Base-by-base conservation (phyloP, 1,140 invertebrate species). In the Rhagoletis pomonella region DNA sequence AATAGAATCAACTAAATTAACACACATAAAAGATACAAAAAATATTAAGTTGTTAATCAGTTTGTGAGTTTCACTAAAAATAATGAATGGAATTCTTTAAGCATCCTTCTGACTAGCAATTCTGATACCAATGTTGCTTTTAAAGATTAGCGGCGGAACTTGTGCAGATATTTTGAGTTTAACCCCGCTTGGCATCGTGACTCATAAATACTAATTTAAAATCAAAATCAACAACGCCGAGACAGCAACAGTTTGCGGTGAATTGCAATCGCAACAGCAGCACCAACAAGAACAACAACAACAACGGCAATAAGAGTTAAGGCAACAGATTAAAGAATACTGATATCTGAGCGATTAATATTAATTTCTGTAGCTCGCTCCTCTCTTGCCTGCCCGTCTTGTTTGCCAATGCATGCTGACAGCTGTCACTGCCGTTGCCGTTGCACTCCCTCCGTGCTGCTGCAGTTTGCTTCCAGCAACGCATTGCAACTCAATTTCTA, bases 161-260 rank as follows among this genome's bases (percentile, higher is more conserved):
- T 81, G 17, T 55, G 47, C n/a, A 29, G 2, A 14, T n/a, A 44
- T 81, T 81, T 81, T 12, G 19, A 81, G 47, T 47, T 81, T 58
- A 81, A 81, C 73, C 47, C 47, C 73, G 19, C 55, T 81, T 81
- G 73, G 47, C n/a, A 10, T 29, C 29, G 29, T 81, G 44, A 55
- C 73, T 81, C 73, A 81, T 81, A 81, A 81, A 81, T 81, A 81
- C 73, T 81, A 81, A 81, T 81, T 81, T 81, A 29, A 81, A 81
- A 81, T 81, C 73, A 81, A 81, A 81, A 81, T 9, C n/a, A 55
- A 55, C 73, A 81, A 50, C 4, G 47, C 73, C 29, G 29, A 81
- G n/a, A 50, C 44, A 55, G 44, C 73, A 81, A 19, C 2, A 7
- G 19, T 1, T 29, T 81, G 47, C 7, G 73, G 44, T 29, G 47